phyloP scores from a whole-genome alignment of 2,797 vertebrate genomes.

The Myotis myotis region DNA sequence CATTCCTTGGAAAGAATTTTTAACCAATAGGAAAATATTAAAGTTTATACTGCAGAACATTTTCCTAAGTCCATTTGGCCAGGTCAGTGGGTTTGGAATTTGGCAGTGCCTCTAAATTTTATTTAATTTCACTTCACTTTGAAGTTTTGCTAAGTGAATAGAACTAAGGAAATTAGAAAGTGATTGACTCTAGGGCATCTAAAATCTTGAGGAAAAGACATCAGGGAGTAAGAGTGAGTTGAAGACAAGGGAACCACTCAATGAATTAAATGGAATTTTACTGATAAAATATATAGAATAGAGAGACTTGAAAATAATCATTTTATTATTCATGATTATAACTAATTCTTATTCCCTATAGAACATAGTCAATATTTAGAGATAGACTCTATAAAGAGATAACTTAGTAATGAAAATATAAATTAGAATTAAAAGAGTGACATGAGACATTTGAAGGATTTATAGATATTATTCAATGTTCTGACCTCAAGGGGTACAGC shows the following conservation, averaged over 20 bases:
- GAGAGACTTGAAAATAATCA: neutral
- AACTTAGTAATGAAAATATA: conserved; percentile 25
- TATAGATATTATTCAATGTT: neutral
- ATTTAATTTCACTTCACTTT: conserved; percentile 69
- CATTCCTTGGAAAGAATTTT: conserved; percentile 67
- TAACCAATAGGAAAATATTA: conserved; percentile 67
- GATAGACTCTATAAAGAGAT: neutral
- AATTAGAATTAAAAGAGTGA: neutral
- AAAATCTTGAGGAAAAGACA: conserved; percentile 21
- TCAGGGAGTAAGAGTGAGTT: neutral
- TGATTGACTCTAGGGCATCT: conserved; percentile 51
- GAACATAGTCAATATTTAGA: neutral
- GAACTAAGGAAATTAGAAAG: conserved; percentile 50
- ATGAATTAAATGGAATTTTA: neutral
- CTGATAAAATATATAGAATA: neutral
- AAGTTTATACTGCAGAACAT: conserved; percentile 60
- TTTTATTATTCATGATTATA: neutral
- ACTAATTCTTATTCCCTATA: neutral
- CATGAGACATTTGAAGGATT: neutral
- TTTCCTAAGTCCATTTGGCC: conserved; percentile 60
- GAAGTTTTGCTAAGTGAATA: conserved; percentile 67
- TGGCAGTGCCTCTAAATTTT: conserved; percentile 58
- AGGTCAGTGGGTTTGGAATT: conserved; percentile 57
- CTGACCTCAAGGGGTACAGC: neutral
- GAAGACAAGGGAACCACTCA: neutral